A percentile compares a stretch with the other conserved stretches of the same genome.
phyloP scores from a whole-genome alignment of 2,888 invertebrate genomes.

The Noctua comes region DNA sequence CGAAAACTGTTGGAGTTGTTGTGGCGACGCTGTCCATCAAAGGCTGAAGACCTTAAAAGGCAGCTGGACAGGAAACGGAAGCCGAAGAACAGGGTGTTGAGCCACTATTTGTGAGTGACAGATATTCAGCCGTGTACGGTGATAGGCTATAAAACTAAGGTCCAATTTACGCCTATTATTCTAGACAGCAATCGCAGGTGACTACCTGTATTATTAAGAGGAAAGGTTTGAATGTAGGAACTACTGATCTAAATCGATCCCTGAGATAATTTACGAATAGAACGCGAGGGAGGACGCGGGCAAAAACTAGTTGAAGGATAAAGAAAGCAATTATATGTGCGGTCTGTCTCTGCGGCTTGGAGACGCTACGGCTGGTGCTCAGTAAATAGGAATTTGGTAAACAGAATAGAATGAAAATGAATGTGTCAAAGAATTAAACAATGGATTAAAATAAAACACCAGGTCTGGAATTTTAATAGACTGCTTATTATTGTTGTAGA shows the following conservation, averaged over 20 bases:
- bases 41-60: neutral
- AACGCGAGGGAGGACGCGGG: neutral
- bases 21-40: neutral
- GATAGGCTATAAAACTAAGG: neutral
- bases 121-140: neutral
- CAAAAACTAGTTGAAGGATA: neutral
- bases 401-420: slow-evolving; percentile 1
- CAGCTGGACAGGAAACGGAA: neutral
- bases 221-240: neutral
- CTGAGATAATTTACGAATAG: neutral
- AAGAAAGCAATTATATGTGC: neutral
- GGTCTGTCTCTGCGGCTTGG: neutral
- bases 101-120: neutral
- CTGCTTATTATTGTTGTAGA: slow-evolving; percentile 7
- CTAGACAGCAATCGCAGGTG: neutral
- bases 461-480: neutral
- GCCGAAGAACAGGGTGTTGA: neutral
- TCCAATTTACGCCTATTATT: neutral
- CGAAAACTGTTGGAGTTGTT: neutral
- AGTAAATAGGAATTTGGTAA: slow-evolving; percentile 4
- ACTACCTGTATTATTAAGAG: neutral
- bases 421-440: slow-evolving; percentile 10
- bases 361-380: neutral
- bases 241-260: neutral
- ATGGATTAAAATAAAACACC: slow-evolving; percentile 7